Percentiles rank a stretch among this genome's conserved stretches.
Evolutionary conservation across 2,888 invertebrate genomes (phyloP).

Genomic region (Parnassius apollo): DNA sequence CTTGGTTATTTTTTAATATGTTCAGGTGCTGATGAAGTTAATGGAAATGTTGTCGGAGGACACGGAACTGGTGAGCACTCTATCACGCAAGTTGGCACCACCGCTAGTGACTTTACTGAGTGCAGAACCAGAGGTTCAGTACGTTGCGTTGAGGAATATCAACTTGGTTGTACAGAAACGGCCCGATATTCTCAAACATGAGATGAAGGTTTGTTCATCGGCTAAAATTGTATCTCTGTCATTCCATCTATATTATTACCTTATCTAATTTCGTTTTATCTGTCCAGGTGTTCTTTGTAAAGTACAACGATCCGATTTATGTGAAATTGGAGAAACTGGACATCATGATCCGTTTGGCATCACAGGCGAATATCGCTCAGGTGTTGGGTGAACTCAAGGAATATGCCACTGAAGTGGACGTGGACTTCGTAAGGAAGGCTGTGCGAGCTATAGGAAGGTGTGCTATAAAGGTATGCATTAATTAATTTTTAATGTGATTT

Average conservation of each 20-base stretch:
- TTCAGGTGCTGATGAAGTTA: constrained; percentile 94
- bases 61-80: constrained; percentile 94
- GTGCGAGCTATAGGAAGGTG: constrained; percentile 99
- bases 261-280: not conserved
- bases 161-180: constrained; percentile 99
- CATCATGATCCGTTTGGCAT: constrained; percentile 99
- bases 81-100: constrained; percentile 99
- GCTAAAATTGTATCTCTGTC: no score
- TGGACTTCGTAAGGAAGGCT: constrained; percentile 99
- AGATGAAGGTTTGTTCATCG: constrained; percentile 92
- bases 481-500: not conserved
- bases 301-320: constrained; percentile 99
- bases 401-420: constrained; percentile 99
- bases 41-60: constrained; percentile 98
- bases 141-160: constrained; percentile 98
- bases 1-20: not conserved
- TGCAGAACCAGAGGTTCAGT: constrained; percentile 99
- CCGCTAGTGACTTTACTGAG: constrained; percentile 98
- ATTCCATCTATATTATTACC: no score
- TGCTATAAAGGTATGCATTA: constrained; percentile 92
- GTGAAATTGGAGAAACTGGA: constrained; percentile 99
- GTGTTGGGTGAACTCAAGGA: constrained; percentile 99
- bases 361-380: constrained; percentile 98
- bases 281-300: constrained; percentile 94
- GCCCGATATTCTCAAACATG: constrained; percentile 98